These are phyloP conservation scores for Chymomyza costata DNA, from an alignment of 1,140 invertebrate species.

Conservation along the genomic window DNA sequence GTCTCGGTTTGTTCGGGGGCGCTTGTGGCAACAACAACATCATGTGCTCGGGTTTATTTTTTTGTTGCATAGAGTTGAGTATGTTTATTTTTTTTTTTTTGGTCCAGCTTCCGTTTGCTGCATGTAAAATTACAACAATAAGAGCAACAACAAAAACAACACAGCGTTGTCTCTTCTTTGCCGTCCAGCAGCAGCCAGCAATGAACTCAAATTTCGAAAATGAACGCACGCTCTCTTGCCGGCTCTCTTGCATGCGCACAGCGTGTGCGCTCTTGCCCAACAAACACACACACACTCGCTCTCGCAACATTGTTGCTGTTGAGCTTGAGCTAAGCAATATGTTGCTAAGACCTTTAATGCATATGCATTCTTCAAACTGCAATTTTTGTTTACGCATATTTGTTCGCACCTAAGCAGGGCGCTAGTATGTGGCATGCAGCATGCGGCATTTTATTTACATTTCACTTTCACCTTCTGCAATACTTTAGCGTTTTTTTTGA, in stretches of 20 bases:
- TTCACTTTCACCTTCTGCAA: slow-evolving; percentile 53
- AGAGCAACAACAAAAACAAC: slow-evolving; percentile 33
- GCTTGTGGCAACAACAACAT: not conserved
- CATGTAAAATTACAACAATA: slow-evolving; percentile 58
- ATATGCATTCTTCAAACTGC: not conserved
- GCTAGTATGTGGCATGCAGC: too few species aligned
- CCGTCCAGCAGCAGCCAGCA: slow-evolving; percentile 21
- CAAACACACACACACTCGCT: not conserved
- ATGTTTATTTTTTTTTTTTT: slow-evolving; percentile 22
- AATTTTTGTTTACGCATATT: too few species aligned
- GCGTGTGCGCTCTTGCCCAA: slow-evolving; percentile 10
- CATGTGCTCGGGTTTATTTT: slow-evolving; percentile 28
- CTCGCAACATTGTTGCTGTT: slow-evolving; percentile 19
- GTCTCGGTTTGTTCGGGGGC: slow-evolving; percentile 26
- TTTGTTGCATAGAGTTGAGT: slow-evolving; percentile 33
- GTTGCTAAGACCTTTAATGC: slow-evolving; percentile 58
- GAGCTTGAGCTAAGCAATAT: slow-evolving; percentile 52
- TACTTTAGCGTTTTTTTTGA: too few species aligned
- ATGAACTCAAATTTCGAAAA: slow-evolving; percentile 55
- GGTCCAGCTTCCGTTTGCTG: slow-evolving; percentile 40
- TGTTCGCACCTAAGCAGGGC: too few species aligned
- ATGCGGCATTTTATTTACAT: too few species aligned
- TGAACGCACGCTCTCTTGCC: slow-evolving; percentile 34
- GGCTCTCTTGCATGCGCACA: not conserved
- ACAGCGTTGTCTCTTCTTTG: slow-evolving; percentile 32